Base-by-base conservation (phyloP, 2,797 vertebrate genomes). In the Melanotaenia parkinsoni region DNA sequence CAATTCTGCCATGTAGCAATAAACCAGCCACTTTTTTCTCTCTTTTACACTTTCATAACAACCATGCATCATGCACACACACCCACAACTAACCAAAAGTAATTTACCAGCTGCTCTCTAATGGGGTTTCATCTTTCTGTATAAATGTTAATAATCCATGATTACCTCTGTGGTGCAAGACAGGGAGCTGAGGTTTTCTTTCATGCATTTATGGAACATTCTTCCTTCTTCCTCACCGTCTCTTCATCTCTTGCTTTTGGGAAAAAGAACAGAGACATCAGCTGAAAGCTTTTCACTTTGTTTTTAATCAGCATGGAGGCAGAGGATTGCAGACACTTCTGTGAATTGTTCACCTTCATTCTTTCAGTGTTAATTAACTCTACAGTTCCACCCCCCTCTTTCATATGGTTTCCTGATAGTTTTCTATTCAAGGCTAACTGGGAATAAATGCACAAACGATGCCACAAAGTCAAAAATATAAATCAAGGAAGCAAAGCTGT, bases 81-180 rank as follows among this genome's bases (percentile, higher is more conserved):
- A 66, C 62, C 35, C 72, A 58, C 10, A 45, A 73, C 58, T 62
- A 77, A 74, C 74, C 77, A 79, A 90, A 91, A 81, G 75, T 80
- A 90, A 92, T 91, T 90, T 86, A 79, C 85, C 88, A 89, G 86
- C 82, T 90, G 89, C 87, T 79, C 87, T 79, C 81, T 91, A 90
- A 93, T 91, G 83, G 83, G 81, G 89, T 74, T 92, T 89, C 89
- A 92, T 92, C 86, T 93, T 93, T 91, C 89, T 90, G 91, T 93
- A 91, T 91, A 89, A 92, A 92, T 91, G 91, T 88, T 91, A 91
- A 93, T 92, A 93, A 93, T 91, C 87, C 74, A 74, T 88, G 86
- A 91, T 93, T 89, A 91, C 76, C 83, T 87, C 68, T 3, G 74
- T 37, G 65, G 80, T 68, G 83, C 81, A 66, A 77, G 80, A 65